These are phyloP conservation scores for Varanus komodoensis DNA, from an alignment of 2,113 vertebrate genomes.

Conservation along the genomic window DNA sequence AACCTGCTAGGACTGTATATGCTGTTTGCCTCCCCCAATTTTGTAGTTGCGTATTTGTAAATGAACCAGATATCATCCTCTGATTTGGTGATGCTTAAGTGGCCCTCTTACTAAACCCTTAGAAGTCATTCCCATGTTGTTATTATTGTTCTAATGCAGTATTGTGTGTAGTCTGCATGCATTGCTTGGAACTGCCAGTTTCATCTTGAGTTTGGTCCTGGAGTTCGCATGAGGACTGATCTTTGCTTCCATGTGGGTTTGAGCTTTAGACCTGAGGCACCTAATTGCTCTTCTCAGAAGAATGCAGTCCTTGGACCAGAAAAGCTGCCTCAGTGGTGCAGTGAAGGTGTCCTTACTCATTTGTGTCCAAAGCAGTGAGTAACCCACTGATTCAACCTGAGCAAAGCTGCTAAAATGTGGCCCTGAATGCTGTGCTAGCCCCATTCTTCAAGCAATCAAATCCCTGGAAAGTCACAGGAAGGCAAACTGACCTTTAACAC, in stretches of 20 bases:
- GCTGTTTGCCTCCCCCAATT: too few species aligned
- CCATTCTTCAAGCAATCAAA: background rate
- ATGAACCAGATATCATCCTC: too few species aligned
- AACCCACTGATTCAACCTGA: background rate
- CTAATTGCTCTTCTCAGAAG: background rate
- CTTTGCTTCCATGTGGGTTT: rapidly evolving
- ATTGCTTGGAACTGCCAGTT: background rate
- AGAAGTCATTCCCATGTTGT: too few species aligned
- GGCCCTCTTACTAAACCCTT: too few species aligned
- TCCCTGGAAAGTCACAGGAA: background rate
- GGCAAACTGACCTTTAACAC: background rate
- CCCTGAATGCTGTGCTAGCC: background rate
- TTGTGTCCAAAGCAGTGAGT: background rate
- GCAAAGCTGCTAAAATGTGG: background rate
- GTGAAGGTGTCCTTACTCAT: background rate
- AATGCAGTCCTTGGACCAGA: background rate
- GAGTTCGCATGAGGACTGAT: rapidly evolving
- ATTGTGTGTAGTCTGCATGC: too few species aligned
- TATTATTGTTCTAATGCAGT: too few species aligned
- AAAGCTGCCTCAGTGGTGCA: background rate
- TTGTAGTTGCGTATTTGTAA: too few species aligned
- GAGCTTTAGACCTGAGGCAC: rapidly evolving
- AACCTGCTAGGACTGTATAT: too few species aligned
- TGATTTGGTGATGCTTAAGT: too few species aligned
- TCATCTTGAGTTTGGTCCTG: background rate